Conservation (phyloP, 30 jellyfish, hydroid and myxozoan species). For the Hydra vulgaris region DNA sequence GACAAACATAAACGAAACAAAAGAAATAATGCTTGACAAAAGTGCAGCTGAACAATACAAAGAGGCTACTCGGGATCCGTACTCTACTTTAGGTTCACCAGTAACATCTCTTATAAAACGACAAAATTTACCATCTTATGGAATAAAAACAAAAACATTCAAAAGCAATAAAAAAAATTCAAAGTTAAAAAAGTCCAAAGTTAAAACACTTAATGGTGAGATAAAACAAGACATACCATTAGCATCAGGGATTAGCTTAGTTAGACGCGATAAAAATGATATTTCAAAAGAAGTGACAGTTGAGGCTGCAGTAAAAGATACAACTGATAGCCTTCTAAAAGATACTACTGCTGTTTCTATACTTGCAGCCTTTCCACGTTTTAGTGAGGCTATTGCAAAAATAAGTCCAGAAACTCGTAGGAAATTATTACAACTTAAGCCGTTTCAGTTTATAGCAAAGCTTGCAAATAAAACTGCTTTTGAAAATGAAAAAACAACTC, state of each 20-base stretch:
- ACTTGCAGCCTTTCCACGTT: conserved; percentile 24
- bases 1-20: conserved; percentile 27
- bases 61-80: conserved; percentile 25
- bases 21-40: conserved; percentile 11
- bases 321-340: background rate
- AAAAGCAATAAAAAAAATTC: background rate
- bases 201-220: background rate
- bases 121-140: conserved; percentile 4
- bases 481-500: background rate
- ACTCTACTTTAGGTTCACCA: conserved; percentile 32
- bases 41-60: background rate
- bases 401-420: conserved; percentile 23
- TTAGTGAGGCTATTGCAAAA: conserved; percentile 33
- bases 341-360: background rate
- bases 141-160: background rate
- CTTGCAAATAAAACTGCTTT: conserved; percentile 2
- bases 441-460: conserved; percentile 22
- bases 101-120: conserved; percentile 17
- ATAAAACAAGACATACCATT: conserved; percentile 15
- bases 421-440: conserved; percentile 15
- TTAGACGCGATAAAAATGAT: conserved; percentile 11
- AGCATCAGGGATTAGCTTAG: conserved; percentile 8
- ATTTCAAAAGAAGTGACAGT: conserved; percentile 18
- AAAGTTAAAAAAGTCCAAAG: background rate
- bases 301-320: conserved; percentile 4